Evolutionary conservation across 2,888 invertebrate species (phyloP), one percentile per base, ranked within the genome.

Genomic region (Agonopterix subpropinquella): DNA sequence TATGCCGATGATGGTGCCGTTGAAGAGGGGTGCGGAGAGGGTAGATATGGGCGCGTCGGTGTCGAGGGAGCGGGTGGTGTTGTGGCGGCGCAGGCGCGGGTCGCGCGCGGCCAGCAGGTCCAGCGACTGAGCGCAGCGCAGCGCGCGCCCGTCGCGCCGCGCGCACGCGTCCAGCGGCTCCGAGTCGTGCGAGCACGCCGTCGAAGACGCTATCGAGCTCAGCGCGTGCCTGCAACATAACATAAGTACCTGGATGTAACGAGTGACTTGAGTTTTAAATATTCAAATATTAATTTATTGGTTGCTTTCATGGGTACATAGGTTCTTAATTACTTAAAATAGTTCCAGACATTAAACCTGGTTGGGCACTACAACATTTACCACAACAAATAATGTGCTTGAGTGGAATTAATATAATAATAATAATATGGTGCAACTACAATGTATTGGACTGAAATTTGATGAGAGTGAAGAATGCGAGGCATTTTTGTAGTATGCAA

Each of bases 181-280:
- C 48, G 51, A 63, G 53, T 54, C 60, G 50, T 59, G 71, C 55
- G 72, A 72, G 65, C 91, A 90, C 58, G 90, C 91, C 51, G 90
- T 89, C 53, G 92, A 92, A 43, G 92, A 92, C 11, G 92, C 92
- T 49, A 92, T 93, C 49, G 92, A 92, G 47, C 92, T 92, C 47
- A 93, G 70, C 11, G 92, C 90, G 53, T 92, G 74, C 60, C 90
- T 89, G 73, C 0, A 56, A 48, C 13, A 13, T 13, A 11, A 44
- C 10, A 39, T 39, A 28, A 18, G 4, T 4, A 18, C n/a, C n/a
- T n/a, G n/a, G 13, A 13, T 13, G 13, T 13, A 13, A 13, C 13
- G 2, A 2, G 1, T 13, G 13, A 13, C 13, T 13, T 13, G 13
- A 13, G 13, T n/a, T n/a, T n/a, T n/a, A n/a, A n/a, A n/a, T n/a